Evolutionary conservation across 1,140 invertebrate species (phyloP).

Genomic region (Bombus breviceps): DNA sequence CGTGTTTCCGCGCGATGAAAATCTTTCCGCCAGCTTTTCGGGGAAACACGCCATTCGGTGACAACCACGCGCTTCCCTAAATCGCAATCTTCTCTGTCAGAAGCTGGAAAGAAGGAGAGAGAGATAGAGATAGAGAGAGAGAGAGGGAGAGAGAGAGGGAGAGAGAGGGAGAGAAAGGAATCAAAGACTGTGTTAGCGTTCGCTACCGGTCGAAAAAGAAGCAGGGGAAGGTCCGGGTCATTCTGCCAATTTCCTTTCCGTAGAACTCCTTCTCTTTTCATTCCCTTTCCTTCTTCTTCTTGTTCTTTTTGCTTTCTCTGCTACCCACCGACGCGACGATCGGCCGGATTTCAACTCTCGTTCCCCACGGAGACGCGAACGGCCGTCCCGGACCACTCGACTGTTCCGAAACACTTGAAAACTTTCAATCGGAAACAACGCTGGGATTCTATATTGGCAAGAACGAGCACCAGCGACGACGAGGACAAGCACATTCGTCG

Average conservation of each 20-base stretch:
- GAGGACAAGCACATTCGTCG: neutral
- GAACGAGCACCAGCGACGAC: too few species aligned
- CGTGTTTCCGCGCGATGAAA: slow-evolving; percentile 27
- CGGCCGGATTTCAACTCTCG: slow-evolving; percentile 57
- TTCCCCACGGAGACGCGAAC: slow-evolving; percentile 55
- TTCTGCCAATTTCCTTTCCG: slow-evolving; percentile 54
- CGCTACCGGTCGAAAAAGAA: neutral
- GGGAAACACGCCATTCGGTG: neutral
- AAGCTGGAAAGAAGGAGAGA: neutral
- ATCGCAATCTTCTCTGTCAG: slow-evolving; percentile 38
- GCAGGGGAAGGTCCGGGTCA: neutral
- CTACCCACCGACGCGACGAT: slow-evolving; percentile 5
- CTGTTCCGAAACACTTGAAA: slow-evolving; percentile 62
- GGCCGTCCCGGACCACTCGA: slow-evolving; percentile 49
- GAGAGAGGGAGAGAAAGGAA: neutral
- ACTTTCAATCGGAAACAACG: slow-evolving; percentile 53
- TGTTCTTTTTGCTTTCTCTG: neutral
- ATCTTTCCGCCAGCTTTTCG: slow-evolving; percentile 26
- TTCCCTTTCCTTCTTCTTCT: neutral
- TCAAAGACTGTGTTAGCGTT: neutral
- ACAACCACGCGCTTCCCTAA: slow-evolving; percentile 34
- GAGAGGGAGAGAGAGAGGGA: neutral
- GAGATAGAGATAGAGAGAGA: neutral
- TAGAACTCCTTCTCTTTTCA: slow-evolving; percentile 1
- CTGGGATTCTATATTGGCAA: neutral